Conservation (phyloP, 2,113 vertebrate species). For the Macquaria australasica region DNA sequence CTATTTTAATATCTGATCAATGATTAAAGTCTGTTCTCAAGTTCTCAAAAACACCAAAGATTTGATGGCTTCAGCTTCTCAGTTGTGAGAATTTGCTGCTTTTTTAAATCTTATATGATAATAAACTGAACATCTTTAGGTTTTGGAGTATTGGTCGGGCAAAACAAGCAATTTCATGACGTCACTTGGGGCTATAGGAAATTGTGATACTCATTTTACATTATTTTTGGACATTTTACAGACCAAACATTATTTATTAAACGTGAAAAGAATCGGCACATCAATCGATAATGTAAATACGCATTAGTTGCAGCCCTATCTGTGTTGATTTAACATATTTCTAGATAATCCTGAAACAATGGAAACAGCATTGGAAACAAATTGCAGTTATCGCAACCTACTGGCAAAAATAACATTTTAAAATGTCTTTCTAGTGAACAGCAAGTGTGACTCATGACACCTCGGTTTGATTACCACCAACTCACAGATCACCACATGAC, state of each 20-base stretch:
- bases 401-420: background rate
- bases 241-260: background rate
- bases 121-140: background rate
- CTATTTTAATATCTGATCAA: background rate
- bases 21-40: background rate
- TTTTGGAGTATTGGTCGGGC: background rate
- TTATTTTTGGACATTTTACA: background rate
- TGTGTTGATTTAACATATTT: background rate
- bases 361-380: background rate
- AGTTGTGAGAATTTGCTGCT: background rate
- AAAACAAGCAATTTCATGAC: slow-evolving; percentile 10
- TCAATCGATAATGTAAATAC: background rate
- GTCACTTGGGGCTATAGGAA: background rate
- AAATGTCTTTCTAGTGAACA: background rate
- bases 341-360: background rate
- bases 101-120: background rate
- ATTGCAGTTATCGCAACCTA: background rate
- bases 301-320: background rate
- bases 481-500: background rate
- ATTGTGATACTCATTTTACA: too few relatives aligned
- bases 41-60: background rate
- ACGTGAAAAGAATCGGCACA: background rate
- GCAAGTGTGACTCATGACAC: background rate
- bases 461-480: background rate
- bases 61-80: background rate